A percentile compares a stretch with the other conserved stretches of the same genome.
Evolutionary conservation across 2,113 vertebrate species (phyloP).

Genomic region (Cyrtonyx montezumae): DNA sequence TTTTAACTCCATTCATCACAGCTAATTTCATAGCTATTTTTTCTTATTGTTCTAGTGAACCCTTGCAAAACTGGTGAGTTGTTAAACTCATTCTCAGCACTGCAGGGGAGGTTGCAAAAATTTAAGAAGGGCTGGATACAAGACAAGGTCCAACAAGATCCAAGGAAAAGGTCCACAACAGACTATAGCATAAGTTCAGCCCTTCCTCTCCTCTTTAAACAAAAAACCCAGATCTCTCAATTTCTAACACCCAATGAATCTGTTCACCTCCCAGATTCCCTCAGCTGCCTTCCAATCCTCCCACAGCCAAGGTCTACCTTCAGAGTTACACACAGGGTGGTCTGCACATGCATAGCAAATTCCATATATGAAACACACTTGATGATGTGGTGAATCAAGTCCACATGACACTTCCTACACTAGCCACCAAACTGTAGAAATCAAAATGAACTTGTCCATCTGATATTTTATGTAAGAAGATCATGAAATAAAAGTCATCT

Average conservation of each 20-base stretch:
- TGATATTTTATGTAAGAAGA: not conserved
- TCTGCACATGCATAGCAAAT: not conserved
- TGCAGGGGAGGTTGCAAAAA: not conserved
- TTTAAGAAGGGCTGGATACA: not conserved
- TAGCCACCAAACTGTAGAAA: not conserved
- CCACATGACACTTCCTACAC: not conserved
- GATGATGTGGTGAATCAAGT: not conserved
- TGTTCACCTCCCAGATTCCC: not conserved
- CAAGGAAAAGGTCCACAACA: not conserved
- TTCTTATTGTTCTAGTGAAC: not conserved
- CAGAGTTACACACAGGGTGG: not conserved
- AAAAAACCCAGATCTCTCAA: not conserved
- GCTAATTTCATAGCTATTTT: conserved; percentile 46
- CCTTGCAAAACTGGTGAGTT: not conserved
- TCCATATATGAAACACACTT: not conserved
- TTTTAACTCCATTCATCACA: conserved; percentile 33
- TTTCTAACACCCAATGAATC: not conserved
- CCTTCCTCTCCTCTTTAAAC: not conserved
- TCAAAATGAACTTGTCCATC: not conserved
- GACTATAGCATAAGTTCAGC: not conserved
- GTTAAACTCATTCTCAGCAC: not conserved
- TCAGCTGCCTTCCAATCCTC: not conserved
- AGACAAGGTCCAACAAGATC: not conserved
- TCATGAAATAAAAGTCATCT: not conserved
- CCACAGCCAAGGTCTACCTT: not conserved